Evolutionary conservation across 2,888 invertebrate species (phyloP).

Genomic region (Adelognathus sp.): DNA sequence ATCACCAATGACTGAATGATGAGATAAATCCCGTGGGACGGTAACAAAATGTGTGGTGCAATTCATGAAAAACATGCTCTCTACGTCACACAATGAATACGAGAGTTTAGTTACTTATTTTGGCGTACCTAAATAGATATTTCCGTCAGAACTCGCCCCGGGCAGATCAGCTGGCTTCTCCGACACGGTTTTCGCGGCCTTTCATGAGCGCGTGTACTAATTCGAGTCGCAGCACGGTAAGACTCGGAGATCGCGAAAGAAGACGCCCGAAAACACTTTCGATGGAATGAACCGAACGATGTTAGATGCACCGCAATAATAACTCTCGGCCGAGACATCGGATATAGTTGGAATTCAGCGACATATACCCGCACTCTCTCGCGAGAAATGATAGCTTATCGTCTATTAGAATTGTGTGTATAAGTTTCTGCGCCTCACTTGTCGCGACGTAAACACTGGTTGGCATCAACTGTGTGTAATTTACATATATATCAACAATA

Average conservation of each 20-base stretch:
- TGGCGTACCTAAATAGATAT: conserved; percentile 4
- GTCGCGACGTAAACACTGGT: neutral
- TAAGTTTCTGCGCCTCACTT: neutral
- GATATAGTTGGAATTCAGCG: neutral
- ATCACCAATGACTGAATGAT: neutral
- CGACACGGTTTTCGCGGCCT: neutral
- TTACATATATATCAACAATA: neutral
- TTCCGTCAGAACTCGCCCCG: neutral
- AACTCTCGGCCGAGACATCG: neutral
- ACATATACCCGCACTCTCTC: neutral
- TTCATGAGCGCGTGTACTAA: neutral
- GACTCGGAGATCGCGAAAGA: neutral
- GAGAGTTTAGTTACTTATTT: conserved; percentile 5
- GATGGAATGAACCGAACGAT: neutral
- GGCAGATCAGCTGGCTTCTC: neutral
- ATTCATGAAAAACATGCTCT: neutral
- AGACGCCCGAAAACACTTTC: neutral
- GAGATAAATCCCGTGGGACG: neutral
- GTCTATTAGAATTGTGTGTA: neutral
- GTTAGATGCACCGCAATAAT: neutral
- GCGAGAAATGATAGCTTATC: conserved; percentile 7
- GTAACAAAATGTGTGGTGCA: neutral
- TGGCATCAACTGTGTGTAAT: neutral
- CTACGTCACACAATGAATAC: neutral
- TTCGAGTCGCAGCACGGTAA: neutral